phyloP scores from a whole-genome alignment of 2,113 vertebrate genomes.

The Ursus arctos region DNA sequence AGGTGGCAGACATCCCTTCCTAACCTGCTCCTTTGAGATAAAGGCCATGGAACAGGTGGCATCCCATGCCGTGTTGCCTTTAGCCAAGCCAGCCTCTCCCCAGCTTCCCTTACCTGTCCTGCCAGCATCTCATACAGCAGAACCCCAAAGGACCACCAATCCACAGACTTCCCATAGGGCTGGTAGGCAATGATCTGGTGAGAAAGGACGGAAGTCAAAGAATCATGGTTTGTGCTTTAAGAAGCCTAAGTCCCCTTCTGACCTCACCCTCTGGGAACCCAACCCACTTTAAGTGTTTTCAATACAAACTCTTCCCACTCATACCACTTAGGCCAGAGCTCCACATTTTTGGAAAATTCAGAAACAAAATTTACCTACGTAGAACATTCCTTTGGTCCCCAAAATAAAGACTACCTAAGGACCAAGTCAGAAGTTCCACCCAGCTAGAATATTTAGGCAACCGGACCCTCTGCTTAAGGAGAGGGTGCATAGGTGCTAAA shows the following conservation, averaged over 20 bases:
- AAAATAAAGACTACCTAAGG: not conserved
- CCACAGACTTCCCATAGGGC: constrained; percentile 94
- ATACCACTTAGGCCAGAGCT: not conserved
- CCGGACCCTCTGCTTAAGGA: not conserved
- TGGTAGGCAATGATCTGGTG: constrained; percentile 95
- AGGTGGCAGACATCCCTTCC: not conserved
- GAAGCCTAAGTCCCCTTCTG: not conserved
- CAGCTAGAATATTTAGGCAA: not conserved
- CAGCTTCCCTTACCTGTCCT: constrained; percentile 90
- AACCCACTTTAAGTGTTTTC: not conserved
- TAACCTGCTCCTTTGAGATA: not conserved
- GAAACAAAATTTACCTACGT: not conserved
- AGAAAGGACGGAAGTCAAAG: not conserved
- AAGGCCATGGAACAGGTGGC: not conserved
- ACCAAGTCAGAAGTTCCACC: not conserved
- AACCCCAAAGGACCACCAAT: constrained; percentile 97
- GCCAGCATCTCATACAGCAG: constrained; percentile 96
- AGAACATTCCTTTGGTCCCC: not conserved
- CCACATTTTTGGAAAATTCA: not conserved
- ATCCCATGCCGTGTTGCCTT: not conserved
- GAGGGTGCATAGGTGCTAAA: not conserved
- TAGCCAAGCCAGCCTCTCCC: not conserved
- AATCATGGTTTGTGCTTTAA: not conserved
- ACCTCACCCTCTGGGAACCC: not conserved
- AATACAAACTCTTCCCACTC: not conserved